phyloP scores from a whole-genome alignment of 2,888 invertebrate genomes.

The Drosophila trichaetosa region DNA sequence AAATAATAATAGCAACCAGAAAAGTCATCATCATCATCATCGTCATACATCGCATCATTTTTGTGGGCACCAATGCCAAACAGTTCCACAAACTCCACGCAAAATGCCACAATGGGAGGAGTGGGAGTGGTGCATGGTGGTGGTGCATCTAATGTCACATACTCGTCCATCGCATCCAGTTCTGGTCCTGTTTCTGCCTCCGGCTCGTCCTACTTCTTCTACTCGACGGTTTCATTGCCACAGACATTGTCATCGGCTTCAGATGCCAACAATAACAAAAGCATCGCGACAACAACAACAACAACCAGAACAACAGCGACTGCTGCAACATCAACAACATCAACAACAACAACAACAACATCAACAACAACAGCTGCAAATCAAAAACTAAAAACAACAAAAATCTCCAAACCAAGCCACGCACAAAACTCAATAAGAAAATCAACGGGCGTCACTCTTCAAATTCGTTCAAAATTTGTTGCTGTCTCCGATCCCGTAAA shows the following conservation, averaged over 20 bases:
- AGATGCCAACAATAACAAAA: conserved; percentile 31
- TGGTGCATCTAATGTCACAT: conserved; percentile 33
- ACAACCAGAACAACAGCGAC: conserved; percentile 10
- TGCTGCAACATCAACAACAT: conserved; percentile 13
- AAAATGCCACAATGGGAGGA: conserved; percentile 24
- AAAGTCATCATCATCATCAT: conserved; percentile 57
- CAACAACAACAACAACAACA: conserved; percentile 29
- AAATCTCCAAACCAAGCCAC: conserved; percentile 45
- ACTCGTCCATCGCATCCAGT: conserved; percentile 23
- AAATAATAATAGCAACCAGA: conserved; percentile 58
- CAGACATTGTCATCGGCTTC: conserved; percentile 31
- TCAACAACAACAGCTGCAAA: conserved; percentile 52
- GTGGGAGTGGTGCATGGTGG: conserved; percentile 20
- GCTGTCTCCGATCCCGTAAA: conserved; percentile 74
- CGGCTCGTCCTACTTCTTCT: conserved; percentile 27
- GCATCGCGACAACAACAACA: conserved; percentile 39
- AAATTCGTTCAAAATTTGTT: conserved; percentile 59
- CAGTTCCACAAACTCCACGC: conserved; percentile 15
- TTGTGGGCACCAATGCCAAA: conserved; percentile 68
- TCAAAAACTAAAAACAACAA: conserved; percentile 38
- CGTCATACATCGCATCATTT: conserved; percentile 67
- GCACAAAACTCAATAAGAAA: conserved; percentile 32
- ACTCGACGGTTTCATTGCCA: conserved; percentile 69
- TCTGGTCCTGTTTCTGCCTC: conserved; percentile 19
- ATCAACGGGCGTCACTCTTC: conserved; percentile 34